Evolutionary conservation across 2,797 vertebrate species (phyloP), one percentile per base, ranked within the genome.

Genomic region (Gymnocypris eckloni): DNA sequence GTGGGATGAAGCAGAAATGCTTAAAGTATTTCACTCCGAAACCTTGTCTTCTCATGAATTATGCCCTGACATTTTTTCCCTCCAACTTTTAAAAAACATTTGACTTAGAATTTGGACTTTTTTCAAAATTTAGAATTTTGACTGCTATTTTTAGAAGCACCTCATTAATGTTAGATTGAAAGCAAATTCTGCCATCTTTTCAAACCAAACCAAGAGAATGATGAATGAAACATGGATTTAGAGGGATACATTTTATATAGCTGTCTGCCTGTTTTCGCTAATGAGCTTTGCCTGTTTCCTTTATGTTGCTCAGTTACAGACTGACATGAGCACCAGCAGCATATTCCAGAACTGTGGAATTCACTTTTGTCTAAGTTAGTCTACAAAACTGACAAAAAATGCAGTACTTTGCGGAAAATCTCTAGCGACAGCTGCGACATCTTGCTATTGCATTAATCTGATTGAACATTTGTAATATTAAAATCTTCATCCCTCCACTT

Each of bases 241-340:
- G 91, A 93, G 92, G 92, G 92, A 89, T 90, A 85, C 66, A 91
- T 94, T 94, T 94, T 91, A 77, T 91, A 92, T 95, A 92, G 92
- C 93, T 75, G 89, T 93, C 93, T 94, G 50, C 41, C 70, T 82
- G 78, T 93, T 93, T 93, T 93, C 89, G 89, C 92, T 93, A 95
- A 95, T 95, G 92, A 95, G 89, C 92, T 93, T 92, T 93, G 93
- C 95, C 91, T 96, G 95, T 95, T 95, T 95, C 93, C 66, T 70
- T n/a, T 89, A 92, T 95, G 95, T 95, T 95, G 95, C 95, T 94
- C 89, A 93, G 94, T 89, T 95, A 95, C 94, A 93, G 92, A 92
- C 90, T 87, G 91, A 91, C 87, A 88, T 79, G 73, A 84, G 90
- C 73, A 85, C 84, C 45, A 86, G 79, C 89, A 88, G 86, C 90